These are phyloP conservation scores for Rousettus madagascariensis DNA, from an alignment of 2,797 vertebrate genomes.

Conservation along the genomic window DNA sequence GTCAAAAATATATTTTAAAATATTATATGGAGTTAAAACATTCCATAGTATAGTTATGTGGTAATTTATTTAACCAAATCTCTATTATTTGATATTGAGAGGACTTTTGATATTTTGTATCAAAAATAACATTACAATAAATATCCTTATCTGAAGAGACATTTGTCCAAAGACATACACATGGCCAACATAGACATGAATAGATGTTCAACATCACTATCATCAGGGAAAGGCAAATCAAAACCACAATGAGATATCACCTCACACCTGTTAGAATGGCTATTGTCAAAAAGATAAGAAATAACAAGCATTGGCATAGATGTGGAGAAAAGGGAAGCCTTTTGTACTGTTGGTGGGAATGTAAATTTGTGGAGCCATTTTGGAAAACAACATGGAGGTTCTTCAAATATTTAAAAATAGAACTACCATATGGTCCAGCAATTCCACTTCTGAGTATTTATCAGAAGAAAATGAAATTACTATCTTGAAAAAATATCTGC, in stretches of 20 bases:
- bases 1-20: neutral
- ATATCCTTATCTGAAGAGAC: neutral
- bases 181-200: neutral
- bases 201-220: neutral
- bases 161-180: neutral
- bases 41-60: neutral
- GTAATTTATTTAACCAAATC: neutral
- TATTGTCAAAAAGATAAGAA: neutral
- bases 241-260: neutral
- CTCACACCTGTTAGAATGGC: neutral
- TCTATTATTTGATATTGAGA: neutral
- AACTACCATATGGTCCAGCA: neutral
- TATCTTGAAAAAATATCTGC: neutral
- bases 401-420: neutral
- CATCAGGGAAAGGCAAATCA: neutral
- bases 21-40: neutral
- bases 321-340: neutral
- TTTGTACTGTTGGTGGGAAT: neutral
- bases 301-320: neutral
- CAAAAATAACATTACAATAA: neutral
- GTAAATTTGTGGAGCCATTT: neutral
- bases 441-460: neutral
- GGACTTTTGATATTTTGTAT: neutral
- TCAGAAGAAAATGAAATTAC: neutral
- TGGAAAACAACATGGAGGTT: neutral